Evolutionary conservation across 1,140 invertebrate genomes (phyloP).

Genomic region (Aporrectodea caliginosa): DNA sequence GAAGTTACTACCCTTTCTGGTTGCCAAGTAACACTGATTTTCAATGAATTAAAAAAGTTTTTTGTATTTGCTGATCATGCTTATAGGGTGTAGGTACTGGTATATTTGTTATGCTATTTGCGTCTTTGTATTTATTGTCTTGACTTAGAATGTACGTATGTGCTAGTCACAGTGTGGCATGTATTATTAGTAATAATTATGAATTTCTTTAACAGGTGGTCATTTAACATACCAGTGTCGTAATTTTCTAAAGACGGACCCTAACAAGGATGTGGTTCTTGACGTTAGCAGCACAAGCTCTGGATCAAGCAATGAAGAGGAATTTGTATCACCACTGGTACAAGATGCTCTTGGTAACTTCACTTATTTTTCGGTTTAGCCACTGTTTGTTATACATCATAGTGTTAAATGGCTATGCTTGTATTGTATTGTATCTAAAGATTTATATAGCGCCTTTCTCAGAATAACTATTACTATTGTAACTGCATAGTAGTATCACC

Average conservation of each 20-base stretch:
- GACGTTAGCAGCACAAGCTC: slow-evolving; percentile 94
- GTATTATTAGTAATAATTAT: not conserved
- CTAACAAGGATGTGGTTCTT: slow-evolving; percentile 75
- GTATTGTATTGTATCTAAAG: too few species aligned
- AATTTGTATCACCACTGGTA: not conserved
- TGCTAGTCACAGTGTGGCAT: not conserved
- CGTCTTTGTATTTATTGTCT: not conserved
- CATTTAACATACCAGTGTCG: slow-evolving; percentile 94
- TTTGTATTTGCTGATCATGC: not conserved
- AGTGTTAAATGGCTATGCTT: too few species aligned
- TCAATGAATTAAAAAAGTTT: not conserved
- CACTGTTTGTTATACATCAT: too few species aligned
- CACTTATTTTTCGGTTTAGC: too few species aligned
- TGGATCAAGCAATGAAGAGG: slow-evolving; percentile 71
- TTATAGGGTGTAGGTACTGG: not conserved
- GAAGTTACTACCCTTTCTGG: too few species aligned
- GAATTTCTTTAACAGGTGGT: slow-evolving; percentile 60
- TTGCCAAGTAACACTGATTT: not conserved
- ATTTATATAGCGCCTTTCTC: too few species aligned
- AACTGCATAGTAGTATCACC: too few species aligned
- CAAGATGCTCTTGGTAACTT: not conserved
- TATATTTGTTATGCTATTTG: not conserved
- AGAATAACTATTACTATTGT: too few species aligned
- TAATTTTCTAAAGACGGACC: slow-evolving; percentile 88
- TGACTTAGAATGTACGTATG: not conserved